Percentiles rank a stretch among this genome's conserved stretches.
Evolutionary conservation across 2,113 vertebrate species (phyloP).

Genomic region (Gobio gobio): DNA sequence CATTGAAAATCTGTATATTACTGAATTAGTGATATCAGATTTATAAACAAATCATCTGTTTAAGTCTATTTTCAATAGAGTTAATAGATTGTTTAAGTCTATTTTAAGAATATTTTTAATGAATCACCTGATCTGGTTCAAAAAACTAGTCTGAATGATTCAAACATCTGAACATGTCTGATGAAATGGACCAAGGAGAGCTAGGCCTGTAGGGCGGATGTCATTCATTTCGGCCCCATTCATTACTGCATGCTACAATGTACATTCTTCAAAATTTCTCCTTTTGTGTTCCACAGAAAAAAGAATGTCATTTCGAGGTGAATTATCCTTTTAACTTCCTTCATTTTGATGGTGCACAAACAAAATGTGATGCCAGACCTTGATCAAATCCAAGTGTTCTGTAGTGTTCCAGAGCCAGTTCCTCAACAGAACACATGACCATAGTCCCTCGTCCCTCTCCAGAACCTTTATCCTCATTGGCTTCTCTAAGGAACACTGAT

Average conservation of each 20-base stretch:
- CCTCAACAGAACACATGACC: constrained; percentile 93
- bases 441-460: constrained; percentile 61
- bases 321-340: not conserved
- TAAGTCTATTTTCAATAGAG: too few relatives aligned
- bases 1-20: not conserved
- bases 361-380: constrained; percentile 71
- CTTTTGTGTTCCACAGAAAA: not conserved
- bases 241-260: not conserved
- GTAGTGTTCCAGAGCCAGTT: constrained; percentile 87
- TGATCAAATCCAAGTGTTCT: constrained; percentile 86
- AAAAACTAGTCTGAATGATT: not conserved
- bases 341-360: not conserved
- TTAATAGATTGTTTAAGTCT: too few relatives aligned
- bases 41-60: too few relatives aligned
- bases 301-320: not conserved
- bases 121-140: not conserved
- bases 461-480: constrained; percentile 55
- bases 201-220: not conserved
- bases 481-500: constrained; percentile 85
- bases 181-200: not conserved
- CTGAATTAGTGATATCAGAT: not conserved
- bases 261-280: not conserved
- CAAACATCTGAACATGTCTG: not conserved
- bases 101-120: not conserved
- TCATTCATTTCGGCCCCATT: not conserved